phyloP scores from a whole-genome alignment of 2,113 vertebrate genomes.

The Eublepharis macularius region DNA sequence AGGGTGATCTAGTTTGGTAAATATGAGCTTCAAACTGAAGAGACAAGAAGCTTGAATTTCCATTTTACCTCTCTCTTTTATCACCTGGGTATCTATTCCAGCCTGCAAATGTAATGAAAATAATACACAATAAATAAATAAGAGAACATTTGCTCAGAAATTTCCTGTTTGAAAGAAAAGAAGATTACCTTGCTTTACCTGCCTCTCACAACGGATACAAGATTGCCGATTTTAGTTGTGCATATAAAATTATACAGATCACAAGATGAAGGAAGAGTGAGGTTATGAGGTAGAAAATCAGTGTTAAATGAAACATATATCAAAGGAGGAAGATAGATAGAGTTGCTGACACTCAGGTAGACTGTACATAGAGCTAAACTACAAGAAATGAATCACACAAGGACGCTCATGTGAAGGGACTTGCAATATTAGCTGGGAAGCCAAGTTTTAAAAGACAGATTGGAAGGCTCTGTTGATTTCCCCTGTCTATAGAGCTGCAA shows the following conservation, averaged over 20 bases:
- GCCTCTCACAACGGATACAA: not conserved
- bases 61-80: slow-evolving; percentile 3
- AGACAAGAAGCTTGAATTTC: slow-evolving; percentile 19
- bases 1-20: slow-evolving; percentile 21
- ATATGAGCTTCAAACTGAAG: slow-evolving; percentile 20
- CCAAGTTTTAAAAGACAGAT: too few species aligned
- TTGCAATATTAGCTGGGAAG: too few species aligned
- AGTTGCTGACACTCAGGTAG: not conserved
- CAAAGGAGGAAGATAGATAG: not conserved
- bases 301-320: not conserved
- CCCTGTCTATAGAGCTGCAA: too few species aligned
- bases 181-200: not conserved
- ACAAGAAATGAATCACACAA: too few species aligned
- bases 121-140: not conserved
- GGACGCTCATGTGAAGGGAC: too few species aligned
- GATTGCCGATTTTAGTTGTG: not conserved
- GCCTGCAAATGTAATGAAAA: not conserved
- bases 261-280: slow-evolving; percentile 25
- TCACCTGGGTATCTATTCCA: not conserved
- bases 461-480: too few species aligned
- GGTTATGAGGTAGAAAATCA: not conserved
- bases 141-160: not conserved
- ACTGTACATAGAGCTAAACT: too few species aligned
- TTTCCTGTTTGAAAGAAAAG: not conserved
- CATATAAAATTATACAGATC: not conserved